A percentile compares a stretch with the other conserved stretches of the same genome.
Conservation (phyloP, 2,113 vertebrate species). For the Pseudorectes ferrugineus region DNA sequence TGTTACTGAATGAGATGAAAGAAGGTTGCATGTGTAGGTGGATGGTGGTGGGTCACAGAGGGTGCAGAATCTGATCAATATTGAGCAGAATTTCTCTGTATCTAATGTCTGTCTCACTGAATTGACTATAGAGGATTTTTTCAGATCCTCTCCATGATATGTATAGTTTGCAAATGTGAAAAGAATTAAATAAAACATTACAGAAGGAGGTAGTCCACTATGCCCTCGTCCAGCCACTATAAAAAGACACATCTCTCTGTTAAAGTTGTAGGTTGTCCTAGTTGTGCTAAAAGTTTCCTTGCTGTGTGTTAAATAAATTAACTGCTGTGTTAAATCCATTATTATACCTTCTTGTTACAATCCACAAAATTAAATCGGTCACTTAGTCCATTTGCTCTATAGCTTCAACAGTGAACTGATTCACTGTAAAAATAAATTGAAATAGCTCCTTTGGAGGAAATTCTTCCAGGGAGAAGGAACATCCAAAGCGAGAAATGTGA, state of each 20-base stretch:
- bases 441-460: background rate
- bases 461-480: background rate
- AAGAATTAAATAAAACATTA: background rate
- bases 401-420: background rate
- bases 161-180: background rate
- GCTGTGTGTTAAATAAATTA: background rate
- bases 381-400: background rate
- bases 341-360: background rate
- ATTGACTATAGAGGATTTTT: background rate
- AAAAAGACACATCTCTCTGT: background rate
- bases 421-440: background rate
- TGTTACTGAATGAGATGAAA: background rate
- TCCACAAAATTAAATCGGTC: background rate
- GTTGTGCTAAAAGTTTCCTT: background rate
- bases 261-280: background rate
- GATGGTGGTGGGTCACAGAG: background rate
- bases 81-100: background rate
- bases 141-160: background rate
- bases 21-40: background rate
- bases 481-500: background rate
- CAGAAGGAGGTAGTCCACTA: background rate
- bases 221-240: accelerated
- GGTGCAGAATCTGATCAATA: background rate
- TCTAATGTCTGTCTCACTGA: background rate
- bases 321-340: background rate